Evolutionary conservation across 2,113 vertebrate species (phyloP), one percentile per base, ranked within the genome.

Genomic region (Ammospiza nelsoni): DNA sequence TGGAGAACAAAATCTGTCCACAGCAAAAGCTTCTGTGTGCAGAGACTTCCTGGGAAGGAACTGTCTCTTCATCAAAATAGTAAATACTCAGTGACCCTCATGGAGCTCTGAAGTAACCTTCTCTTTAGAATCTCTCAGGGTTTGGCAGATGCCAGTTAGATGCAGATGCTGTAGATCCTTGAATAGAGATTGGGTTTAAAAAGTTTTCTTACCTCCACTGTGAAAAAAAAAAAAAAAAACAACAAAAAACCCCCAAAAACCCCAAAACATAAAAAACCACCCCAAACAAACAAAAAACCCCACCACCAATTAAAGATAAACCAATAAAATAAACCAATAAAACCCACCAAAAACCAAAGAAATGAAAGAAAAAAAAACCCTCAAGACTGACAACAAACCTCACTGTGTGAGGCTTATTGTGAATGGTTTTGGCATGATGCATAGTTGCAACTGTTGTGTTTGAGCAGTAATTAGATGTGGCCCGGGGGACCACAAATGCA

Each of bases 381-480:
- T 51, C 61, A 91, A 92, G 58, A 86, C 82, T 79, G 90, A 94
- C 78, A 94, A 88, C 62, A 95, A 93, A 95, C 90, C 84, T 94
- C 90, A 85, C 80, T 84, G 84, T 75, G 79, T 81, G 82, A 92
- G 74, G 51, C 29, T 78, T 88, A 90, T 94, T 96, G 91, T 94
- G 95, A 95, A 90, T 91, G 82, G 81, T 92, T 97, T 96, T 95
- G 96, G 97, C 92, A 97, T 95, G 95, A 96, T 94, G 94, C 86
- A 96, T 80, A 28, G 8, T 91, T 96, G 62, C 95, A 96, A 94
- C 92, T 94, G 69, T 37, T 81, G 95, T 96, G 94, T 96, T 96
- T 92, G 87, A 96, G 80, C 94, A 96, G 97, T 97, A 97, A 97
- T 95, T 96, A 97, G 96, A 94, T 58, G 31, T 77, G 72, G 97